phyloP scores from a whole-genome alignment of 2,888 invertebrate species.

The Andrena chrysosceles region DNA sequence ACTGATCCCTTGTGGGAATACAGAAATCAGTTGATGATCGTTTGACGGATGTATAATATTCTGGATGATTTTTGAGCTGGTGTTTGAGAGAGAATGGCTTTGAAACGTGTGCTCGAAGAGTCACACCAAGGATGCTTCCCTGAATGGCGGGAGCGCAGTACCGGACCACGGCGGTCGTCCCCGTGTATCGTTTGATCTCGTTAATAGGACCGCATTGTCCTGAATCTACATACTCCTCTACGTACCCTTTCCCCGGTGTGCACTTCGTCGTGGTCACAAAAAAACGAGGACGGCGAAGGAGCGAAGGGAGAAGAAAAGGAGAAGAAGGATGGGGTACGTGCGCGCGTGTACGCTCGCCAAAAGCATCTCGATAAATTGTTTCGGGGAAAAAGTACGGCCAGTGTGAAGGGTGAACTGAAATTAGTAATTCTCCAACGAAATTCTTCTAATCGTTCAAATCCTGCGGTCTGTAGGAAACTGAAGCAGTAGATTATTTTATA shows the following conservation, averaged over 20 bases:
- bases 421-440: not conserved
- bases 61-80: not conserved
- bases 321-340: constrained; percentile 59
- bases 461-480: too few relatives aligned
- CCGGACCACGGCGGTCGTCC: constrained; percentile 77
- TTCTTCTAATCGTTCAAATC: too few relatives aligned
- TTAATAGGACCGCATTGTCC: constrained; percentile 82
- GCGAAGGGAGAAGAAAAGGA: constrained; percentile 12
- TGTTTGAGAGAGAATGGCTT: not conserved
- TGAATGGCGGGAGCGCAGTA: constrained; percentile 74
- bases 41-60: not conserved
- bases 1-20: not conserved
- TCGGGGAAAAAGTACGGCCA: constrained; percentile 24
- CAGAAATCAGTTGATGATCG: not conserved
- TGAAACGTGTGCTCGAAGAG: not conserved
- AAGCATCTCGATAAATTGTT: constrained; percentile 56
- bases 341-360: constrained; percentile 54
- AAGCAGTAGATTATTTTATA: too few relatives aligned
- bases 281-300: constrained; percentile 26
- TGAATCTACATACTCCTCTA: constrained; percentile 77
- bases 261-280: constrained; percentile 64
- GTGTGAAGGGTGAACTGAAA: constrained; percentile 1
- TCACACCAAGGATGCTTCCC: constrained; percentile 67
- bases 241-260: constrained; percentile 67
- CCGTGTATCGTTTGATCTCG: constrained; percentile 81